A percentile compares a stretch with the other conserved stretches of the same genome.
Evolutionary conservation across 2,113 vertebrate genomes (phyloP).

Genomic region (Asarcornis scutulata): DNA sequence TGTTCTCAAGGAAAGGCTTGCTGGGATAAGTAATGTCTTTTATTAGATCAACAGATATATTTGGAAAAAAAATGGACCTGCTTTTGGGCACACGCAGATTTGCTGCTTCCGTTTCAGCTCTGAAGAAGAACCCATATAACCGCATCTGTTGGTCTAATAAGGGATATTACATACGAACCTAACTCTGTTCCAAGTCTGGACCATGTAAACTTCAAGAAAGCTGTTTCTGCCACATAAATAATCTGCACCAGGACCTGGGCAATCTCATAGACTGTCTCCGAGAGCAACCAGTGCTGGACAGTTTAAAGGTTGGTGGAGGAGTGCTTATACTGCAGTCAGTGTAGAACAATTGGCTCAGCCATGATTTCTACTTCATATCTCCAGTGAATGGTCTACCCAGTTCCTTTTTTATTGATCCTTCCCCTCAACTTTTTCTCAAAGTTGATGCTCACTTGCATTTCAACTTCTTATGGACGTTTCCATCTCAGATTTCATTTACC

Average conservation of each 20-base stretch:
- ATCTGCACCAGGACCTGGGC: background rate
- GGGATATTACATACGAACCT: background rate
- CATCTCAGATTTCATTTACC: background rate
- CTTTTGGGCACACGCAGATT: constrained; percentile 21
- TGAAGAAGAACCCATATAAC: constrained; percentile 29
- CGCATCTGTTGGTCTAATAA: constrained; percentile 31
- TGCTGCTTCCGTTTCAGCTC: constrained; percentile 42
- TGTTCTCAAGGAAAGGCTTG: constrained; percentile 35
- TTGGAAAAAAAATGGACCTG: constrained; percentile 1
- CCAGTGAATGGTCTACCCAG: background rate
- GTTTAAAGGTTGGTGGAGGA: background rate
- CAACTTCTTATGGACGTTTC: background rate
- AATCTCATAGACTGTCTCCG: background rate
- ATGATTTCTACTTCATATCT: background rate
- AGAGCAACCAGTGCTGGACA: background rate
- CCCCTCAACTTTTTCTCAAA: background rate
- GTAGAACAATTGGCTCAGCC: background rate
- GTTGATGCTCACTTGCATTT: background rate
- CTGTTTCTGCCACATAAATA: constrained; percentile 40
- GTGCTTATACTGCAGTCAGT: background rate
- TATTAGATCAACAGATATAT: constrained; percentile 51
- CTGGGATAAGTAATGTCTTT: constrained; percentile 41
- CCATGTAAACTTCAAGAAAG: constrained; percentile 34
- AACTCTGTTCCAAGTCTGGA: background rate
- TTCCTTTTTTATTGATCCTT: background rate